These are phyloP conservation scores for Nicator chloris DNA, from an alignment of 2,113 vertebrate genomes.

Conservation along the genomic window DNA sequence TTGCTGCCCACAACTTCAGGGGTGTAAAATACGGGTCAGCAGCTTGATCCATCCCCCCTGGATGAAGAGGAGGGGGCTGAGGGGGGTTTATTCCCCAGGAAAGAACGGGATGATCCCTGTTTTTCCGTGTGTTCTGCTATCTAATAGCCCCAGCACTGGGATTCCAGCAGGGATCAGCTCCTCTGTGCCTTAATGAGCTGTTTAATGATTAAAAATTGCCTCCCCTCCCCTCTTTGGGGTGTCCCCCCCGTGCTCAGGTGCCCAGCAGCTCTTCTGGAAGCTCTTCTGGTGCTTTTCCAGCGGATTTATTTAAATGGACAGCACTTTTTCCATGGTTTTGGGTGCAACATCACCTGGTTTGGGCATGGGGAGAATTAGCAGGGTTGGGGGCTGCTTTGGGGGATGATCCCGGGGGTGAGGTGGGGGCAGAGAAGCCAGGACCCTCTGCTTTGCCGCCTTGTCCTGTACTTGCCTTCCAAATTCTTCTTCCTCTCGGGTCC, in stretches of 20 bases:
- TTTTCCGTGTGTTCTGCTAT: fast-evolving
- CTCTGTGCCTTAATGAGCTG: not conserved
- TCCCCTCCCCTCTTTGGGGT: not conserved
- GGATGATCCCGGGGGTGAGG: not conserved
- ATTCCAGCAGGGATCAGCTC: not conserved
- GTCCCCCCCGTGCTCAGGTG: not conserved
- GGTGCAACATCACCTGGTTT: not conserved
- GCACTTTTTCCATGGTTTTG: not conserved
- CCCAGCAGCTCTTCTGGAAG: not conserved
- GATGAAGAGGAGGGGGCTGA: not conserved
- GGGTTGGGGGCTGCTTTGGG: not conserved
- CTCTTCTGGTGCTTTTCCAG: not conserved
- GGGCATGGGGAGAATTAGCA: fast-evolving
- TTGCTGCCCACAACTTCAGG: fast-evolving
- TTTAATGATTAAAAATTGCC: not conserved
- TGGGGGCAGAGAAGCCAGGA: not conserved
- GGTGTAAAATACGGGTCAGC: not conserved
- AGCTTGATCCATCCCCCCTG: not conserved
- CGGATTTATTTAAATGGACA: not conserved
- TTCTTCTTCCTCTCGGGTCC: not conserved
- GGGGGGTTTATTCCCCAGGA: not conserved
- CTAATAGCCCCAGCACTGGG: fast-evolving
- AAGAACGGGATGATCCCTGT: not conserved
- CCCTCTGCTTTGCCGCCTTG: not conserved
- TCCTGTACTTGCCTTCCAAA: fast-evolving